Evolutionary conservation across 1,140 invertebrate genomes (phyloP).

Genomic region (Delia radicum): DNA sequence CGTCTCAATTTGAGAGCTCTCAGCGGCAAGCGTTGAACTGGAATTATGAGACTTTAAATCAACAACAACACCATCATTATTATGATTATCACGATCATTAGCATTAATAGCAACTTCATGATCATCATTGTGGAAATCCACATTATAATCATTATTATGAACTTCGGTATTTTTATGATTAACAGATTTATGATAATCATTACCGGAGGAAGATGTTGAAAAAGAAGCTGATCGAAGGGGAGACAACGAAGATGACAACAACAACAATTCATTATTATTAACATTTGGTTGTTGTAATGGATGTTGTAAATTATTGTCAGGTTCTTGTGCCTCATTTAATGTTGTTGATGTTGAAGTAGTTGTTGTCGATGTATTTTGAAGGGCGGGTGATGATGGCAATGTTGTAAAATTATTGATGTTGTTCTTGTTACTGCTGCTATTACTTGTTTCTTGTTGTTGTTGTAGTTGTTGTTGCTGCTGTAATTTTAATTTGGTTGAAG

Average conservation of each 20-base stretch:
- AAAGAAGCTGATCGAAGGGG: too few species aligned
- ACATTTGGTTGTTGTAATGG: too few species aligned
- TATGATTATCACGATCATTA: not conserved
- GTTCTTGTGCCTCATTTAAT: too few species aligned
- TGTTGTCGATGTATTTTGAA: not conserved
- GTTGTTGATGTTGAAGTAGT: not conserved
- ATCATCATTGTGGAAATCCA: not conserved
- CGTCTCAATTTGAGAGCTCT: not conserved
- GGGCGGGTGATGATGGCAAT: not conserved
- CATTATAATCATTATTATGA: not conserved
- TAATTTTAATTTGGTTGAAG: constrained; percentile 49
- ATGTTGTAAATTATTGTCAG: too few species aligned
- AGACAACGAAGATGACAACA: too few species aligned
- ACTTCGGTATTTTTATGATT: constrained; percentile 12
- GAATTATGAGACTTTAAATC: constrained; percentile 19
- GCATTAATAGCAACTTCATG: not conserved
- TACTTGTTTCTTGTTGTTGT: constrained; percentile 11
- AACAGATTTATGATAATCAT: not conserved
- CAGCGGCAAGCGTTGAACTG: not conserved
- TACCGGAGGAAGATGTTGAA: not conserved
- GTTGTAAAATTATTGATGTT: not conserved
- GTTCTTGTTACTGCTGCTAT: not conserved
- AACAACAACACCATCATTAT: not conserved
- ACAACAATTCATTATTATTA: too few species aligned
- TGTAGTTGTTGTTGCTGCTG: constrained; percentile 23